These are phyloP conservation scores for Lytechinus variegatus DNA, from an alignment of 35 echinoderm and acorn worm genomes.

Conservation along the genomic window DNA sequence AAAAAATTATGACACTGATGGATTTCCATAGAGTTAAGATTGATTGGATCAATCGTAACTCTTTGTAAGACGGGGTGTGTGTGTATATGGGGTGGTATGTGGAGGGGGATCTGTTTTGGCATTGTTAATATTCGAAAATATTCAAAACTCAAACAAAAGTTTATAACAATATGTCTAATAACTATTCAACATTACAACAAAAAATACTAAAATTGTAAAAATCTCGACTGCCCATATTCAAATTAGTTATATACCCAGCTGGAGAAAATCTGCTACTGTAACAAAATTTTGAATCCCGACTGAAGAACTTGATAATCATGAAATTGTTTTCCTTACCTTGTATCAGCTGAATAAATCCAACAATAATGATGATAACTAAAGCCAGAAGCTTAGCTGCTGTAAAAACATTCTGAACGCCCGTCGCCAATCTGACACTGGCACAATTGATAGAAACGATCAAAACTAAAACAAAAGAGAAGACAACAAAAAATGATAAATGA, in stretches of 20 bases:
- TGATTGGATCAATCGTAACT: no score
- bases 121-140: no score
- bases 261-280: neutral
- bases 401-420: slow-evolving; percentile 68
- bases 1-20: no score
- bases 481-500: no score
- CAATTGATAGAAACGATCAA: slow-evolving; percentile 71
- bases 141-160: no score
- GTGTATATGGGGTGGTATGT: no score
- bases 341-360: slow-evolving; percentile 67
- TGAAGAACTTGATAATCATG: neutral
- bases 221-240: no score
- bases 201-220: neutral
- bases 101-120: no score
- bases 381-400: slow-evolving; percentile 72
- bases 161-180: no score
- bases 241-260: neutral
- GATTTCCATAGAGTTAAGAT: no score
- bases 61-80: no score
- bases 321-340: slow-evolving; percentile 64
- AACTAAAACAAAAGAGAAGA: slow-evolving; percentile 55
- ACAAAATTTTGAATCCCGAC: neutral
- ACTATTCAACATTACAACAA: no score
- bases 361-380: slow-evolving; percentile 62
- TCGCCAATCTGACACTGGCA: slow-evolving; percentile 81